Conservation (phyloP, 37 sponge, comb jelly and placozoan species). For the Spongia lamella region DNA sequence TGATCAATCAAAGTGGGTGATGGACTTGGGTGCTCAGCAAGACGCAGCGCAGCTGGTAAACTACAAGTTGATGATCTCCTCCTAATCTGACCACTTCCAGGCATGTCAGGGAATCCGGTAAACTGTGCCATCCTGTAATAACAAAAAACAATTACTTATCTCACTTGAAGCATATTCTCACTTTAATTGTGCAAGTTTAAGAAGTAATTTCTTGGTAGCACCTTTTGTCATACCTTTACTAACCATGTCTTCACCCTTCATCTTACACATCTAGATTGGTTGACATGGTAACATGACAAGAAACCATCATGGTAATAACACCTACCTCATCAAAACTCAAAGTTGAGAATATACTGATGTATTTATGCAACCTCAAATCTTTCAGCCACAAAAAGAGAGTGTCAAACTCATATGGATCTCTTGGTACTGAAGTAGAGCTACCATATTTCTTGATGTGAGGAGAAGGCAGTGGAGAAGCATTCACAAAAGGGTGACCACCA, state of each 20-base stretch:
- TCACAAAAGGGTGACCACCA: too few relatives aligned
- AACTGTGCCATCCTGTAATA: too few relatives aligned
- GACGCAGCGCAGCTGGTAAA: too few relatives aligned
- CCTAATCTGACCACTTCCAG: too few relatives aligned
- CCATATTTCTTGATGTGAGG: too few relatives aligned
- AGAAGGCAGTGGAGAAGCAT: too few relatives aligned
- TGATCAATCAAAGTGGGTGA: neutral
- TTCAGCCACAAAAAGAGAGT: conserved; percentile 71
- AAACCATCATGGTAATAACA: neutral
- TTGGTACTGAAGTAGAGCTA: conserved; percentile 12
- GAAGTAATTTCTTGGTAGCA: conserved; percentile 70
- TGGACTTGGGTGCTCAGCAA: neutral
- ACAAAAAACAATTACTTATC: too few relatives aligned
- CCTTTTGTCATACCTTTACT: conserved; percentile 68
- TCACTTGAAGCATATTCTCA: conserved; percentile 5
- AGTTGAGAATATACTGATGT: conserved; percentile 46
- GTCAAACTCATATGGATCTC: conserved; percentile 33
- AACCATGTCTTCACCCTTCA: conserved; percentile 52
- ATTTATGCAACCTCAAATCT: conserved; percentile 72
- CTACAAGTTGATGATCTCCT: too few relatives aligned
- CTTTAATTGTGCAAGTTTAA: conserved; percentile 67
- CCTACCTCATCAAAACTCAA: conserved; percentile 75
- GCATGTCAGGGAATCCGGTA: too few relatives aligned
- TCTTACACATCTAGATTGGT: conserved; percentile 31
- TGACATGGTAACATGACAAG: conserved; percentile 1